phyloP scores from a whole-genome alignment of 64 coral and sea anemone species.

The Montipora sp. region DNA sequence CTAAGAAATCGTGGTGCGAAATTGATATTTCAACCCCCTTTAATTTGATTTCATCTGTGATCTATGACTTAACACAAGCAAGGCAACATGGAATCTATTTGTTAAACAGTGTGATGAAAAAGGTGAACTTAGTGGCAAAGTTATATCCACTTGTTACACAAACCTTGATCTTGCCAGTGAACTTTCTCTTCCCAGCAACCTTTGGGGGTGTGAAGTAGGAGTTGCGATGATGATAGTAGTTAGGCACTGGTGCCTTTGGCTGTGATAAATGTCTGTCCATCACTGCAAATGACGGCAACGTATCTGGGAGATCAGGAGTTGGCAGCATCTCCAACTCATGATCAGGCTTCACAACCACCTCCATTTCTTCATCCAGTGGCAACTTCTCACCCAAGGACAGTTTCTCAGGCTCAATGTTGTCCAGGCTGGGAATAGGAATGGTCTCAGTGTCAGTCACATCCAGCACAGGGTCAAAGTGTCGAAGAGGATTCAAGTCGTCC shows the following conservation, averaged over 20 bases:
- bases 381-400: conserved; percentile 53
- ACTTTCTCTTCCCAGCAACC: conserved; percentile 82
- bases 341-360: conserved; percentile 82
- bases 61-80: no score
- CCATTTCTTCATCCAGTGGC: conserved; percentile 93
- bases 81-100: no score
- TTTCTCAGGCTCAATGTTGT: conserved; percentile 69
- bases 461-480: conserved; percentile 52
- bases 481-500: conserved; percentile 61
- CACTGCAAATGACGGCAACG: conserved; percentile 71
- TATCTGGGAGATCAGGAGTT: conserved; percentile 61
- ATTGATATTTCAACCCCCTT: no score
- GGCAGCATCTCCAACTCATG: conserved; percentile 78
- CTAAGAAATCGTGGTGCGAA: no score
- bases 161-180: conserved; percentile 84
- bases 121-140: no score
- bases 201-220: conserved; percentile 74
- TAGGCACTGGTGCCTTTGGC: conserved; percentile 11
- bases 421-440: conserved; percentile 52
- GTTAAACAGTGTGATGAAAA: no score
- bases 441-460: conserved; percentile 63
- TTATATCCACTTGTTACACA: not conserved
- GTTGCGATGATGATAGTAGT: conserved; percentile 48
- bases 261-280: conserved; percentile 33
- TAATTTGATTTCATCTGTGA: no score